Percentiles rank a stretch among this genome's conserved stretches.
These are phyloP conservation scores for Arenaria interpres DNA, from an alignment of 2,113 vertebrate species.

Conservation along the genomic window DNA sequence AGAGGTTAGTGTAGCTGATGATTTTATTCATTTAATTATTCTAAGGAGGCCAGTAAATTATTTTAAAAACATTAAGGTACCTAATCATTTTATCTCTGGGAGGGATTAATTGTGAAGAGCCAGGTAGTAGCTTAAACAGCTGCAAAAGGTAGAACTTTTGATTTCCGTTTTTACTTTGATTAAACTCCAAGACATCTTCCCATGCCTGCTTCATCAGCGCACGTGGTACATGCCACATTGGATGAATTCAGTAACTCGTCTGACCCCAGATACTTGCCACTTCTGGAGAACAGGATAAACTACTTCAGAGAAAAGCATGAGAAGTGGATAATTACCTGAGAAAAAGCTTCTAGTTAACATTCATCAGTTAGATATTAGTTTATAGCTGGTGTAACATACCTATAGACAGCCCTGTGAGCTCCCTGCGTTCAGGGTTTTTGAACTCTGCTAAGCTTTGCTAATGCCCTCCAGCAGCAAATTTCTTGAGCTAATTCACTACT, in stretches of 20 bases:
- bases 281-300: not conserved
- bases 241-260: not conserved
- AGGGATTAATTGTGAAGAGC: not conserved
- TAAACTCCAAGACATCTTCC: not conserved
- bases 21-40: not conserved
- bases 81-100: not conserved
- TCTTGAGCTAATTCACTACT: not conserved
- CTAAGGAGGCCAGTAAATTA: not conserved
- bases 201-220: not conserved
- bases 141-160: not conserved
- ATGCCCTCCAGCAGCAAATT: not conserved
- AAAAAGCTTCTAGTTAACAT: not conserved
- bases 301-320: not conserved
- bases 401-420: not conserved
- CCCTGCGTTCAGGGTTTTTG: not conserved
- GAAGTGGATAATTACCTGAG: not conserved
- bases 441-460: not conserved
- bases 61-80: not conserved
- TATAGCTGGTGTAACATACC: not conserved
- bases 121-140: not conserved
- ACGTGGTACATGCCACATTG: fast-evolving
- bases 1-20: not conserved
- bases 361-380: not conserved
- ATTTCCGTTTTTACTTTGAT: not conserved
- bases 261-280: not conserved